These are phyloP conservation scores for Sminthurides aquaticus DNA, from an alignment of 2,888 invertebrate genomes.

Conservation along the genomic window DNA sequence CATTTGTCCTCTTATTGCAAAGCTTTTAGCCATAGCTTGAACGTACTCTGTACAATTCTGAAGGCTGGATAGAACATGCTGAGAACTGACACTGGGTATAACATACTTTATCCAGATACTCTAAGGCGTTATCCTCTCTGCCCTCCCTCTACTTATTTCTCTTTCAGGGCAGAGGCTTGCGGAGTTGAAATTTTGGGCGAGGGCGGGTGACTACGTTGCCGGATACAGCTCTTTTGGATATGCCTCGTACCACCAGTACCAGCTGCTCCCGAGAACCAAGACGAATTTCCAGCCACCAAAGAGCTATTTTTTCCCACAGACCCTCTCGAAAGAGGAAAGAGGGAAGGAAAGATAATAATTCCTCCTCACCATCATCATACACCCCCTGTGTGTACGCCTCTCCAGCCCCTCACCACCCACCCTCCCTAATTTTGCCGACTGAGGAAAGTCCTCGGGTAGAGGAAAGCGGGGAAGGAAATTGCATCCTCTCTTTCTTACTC, in stretches of 20 bases:
- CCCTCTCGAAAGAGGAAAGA: not conserved
- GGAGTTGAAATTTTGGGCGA: too few species aligned
- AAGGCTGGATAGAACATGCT: too few species aligned
- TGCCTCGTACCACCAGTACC: conserved; percentile 6
- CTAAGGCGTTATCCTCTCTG: too few species aligned
- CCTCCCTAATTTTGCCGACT: not conserved
- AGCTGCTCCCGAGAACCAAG: conserved; percentile 24
- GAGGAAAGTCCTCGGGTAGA: not conserved
- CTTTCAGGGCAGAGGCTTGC: too few species aligned
- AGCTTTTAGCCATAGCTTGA: too few species aligned
- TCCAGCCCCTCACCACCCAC: not conserved
- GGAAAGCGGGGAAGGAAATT: not conserved
- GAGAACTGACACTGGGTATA: too few species aligned
- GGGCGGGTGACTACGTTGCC: too few species aligned
- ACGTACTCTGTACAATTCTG: too few species aligned
- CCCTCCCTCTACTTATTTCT: not conserved
- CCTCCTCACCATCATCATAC: not conserved
- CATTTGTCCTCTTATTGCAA: too few species aligned
- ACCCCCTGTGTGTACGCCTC: not conserved
- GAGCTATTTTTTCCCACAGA: not conserved
- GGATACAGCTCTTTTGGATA: too few species aligned
- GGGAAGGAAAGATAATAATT: conserved; percentile 5
- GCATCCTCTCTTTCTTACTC: too few species aligned
- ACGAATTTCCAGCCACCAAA: not conserved
- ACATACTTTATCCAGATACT: too few species aligned